phyloP scores from a whole-genome alignment of 2,797 vertebrate species.

The Melanotaenia nigrans region DNA sequence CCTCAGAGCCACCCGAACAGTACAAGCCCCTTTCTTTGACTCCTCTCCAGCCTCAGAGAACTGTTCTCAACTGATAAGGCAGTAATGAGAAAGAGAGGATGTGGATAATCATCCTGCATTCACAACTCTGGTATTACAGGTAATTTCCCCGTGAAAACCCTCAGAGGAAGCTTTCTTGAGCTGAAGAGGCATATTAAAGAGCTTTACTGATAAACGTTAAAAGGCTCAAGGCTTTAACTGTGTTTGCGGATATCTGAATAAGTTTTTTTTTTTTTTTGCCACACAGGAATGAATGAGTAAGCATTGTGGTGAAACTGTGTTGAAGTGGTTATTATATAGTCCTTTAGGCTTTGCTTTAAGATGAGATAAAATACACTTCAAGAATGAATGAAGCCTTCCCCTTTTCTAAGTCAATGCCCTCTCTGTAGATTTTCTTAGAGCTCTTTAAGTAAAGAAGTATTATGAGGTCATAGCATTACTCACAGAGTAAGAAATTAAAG shows the following conservation, averaged over 20 bases:
- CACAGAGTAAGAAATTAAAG: conserved; percentile 44
- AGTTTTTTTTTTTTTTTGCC: not conserved
- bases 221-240: conserved; percentile 72
- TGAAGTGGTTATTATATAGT: conserved; percentile 75
- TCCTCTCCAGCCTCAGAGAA: conserved; percentile 71
- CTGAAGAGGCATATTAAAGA: conserved; percentile 82
- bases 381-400: conserved; percentile 54
- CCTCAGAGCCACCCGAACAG: conserved; percentile 63
- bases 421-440: conserved; percentile 43
- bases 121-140: conserved; percentile 78
- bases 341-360: conserved; percentile 62
- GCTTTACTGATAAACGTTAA: conserved; percentile 81
- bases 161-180: conserved; percentile 68
- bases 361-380: conserved; percentile 76
- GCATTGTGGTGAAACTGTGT: conserved; percentile 68
- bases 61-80: conserved; percentile 76
- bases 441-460: conserved; percentile 39
- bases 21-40: conserved; percentile 64
- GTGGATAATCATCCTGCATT: conserved; percentile 78
- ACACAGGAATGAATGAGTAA: conserved; percentile 57
- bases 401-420: conserved; percentile 29
- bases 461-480: conserved; percentile 45
- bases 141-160: conserved; percentile 79
- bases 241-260: conserved; percentile 72
- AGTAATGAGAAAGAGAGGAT: conserved; percentile 77